These are phyloP conservation scores for Hiodon tergisus DNA, from an alignment of 2,113 vertebrate species.

Conservation along the genomic window DNA sequence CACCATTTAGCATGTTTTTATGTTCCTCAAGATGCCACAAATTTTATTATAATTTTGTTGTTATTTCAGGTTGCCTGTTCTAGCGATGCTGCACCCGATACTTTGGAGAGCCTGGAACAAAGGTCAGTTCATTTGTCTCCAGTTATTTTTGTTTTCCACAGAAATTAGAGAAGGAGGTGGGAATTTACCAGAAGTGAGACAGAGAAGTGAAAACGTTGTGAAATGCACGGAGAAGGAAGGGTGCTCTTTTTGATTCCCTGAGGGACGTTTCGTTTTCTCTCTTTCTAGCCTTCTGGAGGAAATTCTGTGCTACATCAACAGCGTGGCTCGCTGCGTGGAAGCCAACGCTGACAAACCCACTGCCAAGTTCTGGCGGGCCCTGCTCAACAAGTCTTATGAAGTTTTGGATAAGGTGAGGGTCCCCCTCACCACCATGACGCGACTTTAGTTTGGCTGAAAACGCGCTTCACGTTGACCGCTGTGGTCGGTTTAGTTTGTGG, in stretches of 20 bases:
- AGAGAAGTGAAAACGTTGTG: too few species aligned
- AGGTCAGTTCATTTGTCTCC: constrained; percentile 41
- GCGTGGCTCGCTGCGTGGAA: constrained; percentile 78
- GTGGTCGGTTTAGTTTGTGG: too few species aligned
- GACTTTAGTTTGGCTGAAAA: too few species aligned
- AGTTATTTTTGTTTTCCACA: too few species aligned
- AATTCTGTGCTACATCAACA: constrained; percentile 76
- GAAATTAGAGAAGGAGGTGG: too few species aligned
- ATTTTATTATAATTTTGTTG: neutral
- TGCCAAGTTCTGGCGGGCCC: constrained; percentile 88
- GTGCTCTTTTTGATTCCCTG: neutral
- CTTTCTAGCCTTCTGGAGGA: constrained; percentile 77
- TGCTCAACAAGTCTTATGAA: constrained; percentile 87
- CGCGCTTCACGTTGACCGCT: too few species aligned
- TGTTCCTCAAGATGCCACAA: too few species aligned
- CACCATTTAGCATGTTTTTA: too few species aligned
- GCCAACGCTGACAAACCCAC: constrained; percentile 75
- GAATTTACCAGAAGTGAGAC: too few species aligned
- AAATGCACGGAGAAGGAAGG: neutral
- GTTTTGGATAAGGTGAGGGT: constrained; percentile 82
- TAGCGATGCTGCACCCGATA: constrained; percentile 1
- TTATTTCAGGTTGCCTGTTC: constrained; percentile 50
- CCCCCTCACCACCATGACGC: neutral
- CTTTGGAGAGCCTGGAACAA: constrained; percentile 62
- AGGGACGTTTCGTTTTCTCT: neutral